These are phyloP conservation scores for Protonemura montana DNA, from an alignment of 2,888 invertebrate genomes.

Conservation along the genomic window DNA sequence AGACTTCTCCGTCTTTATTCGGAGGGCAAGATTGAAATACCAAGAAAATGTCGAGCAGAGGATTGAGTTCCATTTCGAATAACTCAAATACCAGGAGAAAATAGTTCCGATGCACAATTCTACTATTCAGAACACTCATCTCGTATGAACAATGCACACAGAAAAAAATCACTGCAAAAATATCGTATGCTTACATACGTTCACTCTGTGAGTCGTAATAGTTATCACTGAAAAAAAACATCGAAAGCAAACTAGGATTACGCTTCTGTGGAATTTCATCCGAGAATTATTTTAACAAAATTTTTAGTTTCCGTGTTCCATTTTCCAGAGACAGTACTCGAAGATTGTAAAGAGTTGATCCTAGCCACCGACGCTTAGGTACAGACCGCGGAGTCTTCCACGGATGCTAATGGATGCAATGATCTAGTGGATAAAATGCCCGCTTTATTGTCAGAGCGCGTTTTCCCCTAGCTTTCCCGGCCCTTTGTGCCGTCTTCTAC, in stretches of 20 bases:
- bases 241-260: neutral
- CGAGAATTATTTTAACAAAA: neutral
- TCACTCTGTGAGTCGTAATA: neutral
- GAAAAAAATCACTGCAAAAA: neutral
- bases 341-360: constrained; percentile 12
- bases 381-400: neutral
- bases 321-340: neutral
- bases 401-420: neutral
- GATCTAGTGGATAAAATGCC: neutral
- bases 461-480: neutral
- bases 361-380: neutral
- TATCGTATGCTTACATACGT: neutral
- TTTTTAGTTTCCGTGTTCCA: neutral
- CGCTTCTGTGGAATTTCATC: neutral
- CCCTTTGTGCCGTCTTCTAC: neutral
- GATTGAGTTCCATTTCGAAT: neutral
- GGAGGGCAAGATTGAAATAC: neutral
- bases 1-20: neutral
- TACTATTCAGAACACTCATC: neutral
- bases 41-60: neutral
- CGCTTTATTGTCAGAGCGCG: neutral
- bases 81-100: neutral
- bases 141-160: neutral
- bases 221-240: neutral
- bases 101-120: neutral